A percentile compares a stretch with the other conserved stretches of the same genome.
Conservation (phyloP, 2,113 vertebrate genomes). For the Dasypus novemcinctus region DNA sequence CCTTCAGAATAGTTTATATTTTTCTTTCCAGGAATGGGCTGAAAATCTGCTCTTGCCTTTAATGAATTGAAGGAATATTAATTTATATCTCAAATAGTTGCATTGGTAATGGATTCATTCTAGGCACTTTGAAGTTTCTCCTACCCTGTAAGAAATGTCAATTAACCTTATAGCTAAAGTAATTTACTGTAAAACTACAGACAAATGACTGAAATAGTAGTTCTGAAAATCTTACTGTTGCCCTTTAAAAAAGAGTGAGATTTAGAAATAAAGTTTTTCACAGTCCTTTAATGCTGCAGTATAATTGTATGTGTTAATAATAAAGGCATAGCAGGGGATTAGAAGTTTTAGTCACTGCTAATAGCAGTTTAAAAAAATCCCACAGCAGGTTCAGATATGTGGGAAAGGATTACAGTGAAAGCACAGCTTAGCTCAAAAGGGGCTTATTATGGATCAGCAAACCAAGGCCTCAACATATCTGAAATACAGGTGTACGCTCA, state of each 20-base stretch:
- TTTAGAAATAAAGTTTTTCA: slow-evolving; percentile 58
- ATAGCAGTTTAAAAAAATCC: slow-evolving; percentile 70
- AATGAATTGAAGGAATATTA: slow-evolving; percentile 76
- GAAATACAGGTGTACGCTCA: slow-evolving; percentile 54
- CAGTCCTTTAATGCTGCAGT: slow-evolving; percentile 41
- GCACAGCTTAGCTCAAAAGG: slow-evolving; percentile 25
- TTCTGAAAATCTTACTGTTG: slow-evolving; percentile 6
- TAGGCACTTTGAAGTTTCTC: slow-evolving; percentile 78
- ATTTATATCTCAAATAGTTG: slow-evolving; percentile 78
- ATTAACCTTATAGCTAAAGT: slow-evolving; percentile 81
- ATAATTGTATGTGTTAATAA: slow-evolving; percentile 73
- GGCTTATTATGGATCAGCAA: slow-evolving; percentile 58
- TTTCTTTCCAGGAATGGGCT: slow-evolving; percentile 56
- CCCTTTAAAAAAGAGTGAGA: slow-evolving; percentile 19
- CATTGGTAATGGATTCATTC: slow-evolving; percentile 78
- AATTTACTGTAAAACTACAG: slow-evolving; percentile 77
- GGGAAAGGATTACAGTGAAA: slow-evolving; percentile 49
- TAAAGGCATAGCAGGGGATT: slow-evolving; percentile 68
- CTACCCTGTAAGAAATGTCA: slow-evolving; percentile 77
- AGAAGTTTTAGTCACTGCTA: slow-evolving; percentile 76
- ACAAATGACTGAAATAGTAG: slow-evolving; percentile 70
- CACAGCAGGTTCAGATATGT: slow-evolving; percentile 58
- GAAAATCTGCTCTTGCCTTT: slow-evolving; percentile 65
- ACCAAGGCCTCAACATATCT: background rate
- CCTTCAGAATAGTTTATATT: slow-evolving; percentile 39